phyloP scores from a whole-genome alignment of 2,888 invertebrate genomes.

The Erebia ligea region DNA sequence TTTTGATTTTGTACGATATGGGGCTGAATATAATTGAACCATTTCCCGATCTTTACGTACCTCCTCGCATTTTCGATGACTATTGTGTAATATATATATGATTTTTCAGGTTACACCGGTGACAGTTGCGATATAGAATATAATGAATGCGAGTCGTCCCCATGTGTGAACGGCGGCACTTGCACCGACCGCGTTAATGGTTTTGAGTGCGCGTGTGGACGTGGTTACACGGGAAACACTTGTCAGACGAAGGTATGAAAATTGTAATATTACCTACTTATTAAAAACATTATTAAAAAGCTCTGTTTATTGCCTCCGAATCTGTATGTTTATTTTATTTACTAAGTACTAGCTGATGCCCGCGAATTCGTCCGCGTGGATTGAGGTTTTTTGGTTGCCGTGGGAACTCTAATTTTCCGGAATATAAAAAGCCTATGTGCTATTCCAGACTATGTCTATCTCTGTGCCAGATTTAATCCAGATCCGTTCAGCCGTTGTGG shows the following conservation, averaged over 20 bases:
- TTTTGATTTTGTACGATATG: too few species aligned
- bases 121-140: slow-evolving; percentile 89
- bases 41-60: not conserved
- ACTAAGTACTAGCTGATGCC: too few species aligned
- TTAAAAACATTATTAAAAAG: not conserved
- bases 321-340: too few species aligned
- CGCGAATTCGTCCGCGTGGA: too few species aligned
- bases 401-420: too few species aligned
- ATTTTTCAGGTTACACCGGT: slow-evolving; percentile 85
- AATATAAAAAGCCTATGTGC: too few species aligned
- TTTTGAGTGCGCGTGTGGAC: slow-evolving; percentile 86
- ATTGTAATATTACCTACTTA: not conserved
- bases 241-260: slow-evolving; percentile 87
- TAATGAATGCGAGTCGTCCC: slow-evolving; percentile 90
- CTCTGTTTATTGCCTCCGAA: too few species aligned
- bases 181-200: slow-evolving; percentile 89
- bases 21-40: too few species aligned
- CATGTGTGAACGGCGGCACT: slow-evolving; percentile 88
- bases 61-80: not conserved
- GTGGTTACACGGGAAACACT: slow-evolving; percentile 87
- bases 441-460: too few species aligned
- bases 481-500: too few species aligned
- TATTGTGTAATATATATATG: not conserved
- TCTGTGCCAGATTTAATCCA: too few species aligned
- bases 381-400: too few species aligned